These are phyloP conservation scores for Galagoides demidoff DNA, from an alignment of 2,797 vertebrate species.

Conservation along the genomic window DNA sequence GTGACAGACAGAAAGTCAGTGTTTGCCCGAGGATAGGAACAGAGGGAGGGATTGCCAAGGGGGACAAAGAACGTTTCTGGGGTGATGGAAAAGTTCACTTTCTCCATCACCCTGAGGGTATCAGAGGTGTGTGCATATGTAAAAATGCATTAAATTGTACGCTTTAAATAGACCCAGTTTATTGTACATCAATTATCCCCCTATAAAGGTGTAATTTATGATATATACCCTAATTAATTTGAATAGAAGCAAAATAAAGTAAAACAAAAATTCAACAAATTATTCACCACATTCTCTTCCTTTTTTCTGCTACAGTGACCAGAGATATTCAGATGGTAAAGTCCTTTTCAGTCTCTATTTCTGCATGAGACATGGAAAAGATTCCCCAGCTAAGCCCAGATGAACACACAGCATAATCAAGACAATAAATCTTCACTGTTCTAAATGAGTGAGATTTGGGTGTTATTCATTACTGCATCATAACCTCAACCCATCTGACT, in stretches of 20 bases:
- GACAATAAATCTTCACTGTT: neutral
- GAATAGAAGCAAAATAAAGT: neutral
- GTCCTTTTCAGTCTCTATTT: accelerated
- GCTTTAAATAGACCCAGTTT: neutral
- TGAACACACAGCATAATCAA: neutral
- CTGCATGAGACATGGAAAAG: neutral
- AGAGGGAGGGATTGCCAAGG: neutral
- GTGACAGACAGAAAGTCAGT: no score
- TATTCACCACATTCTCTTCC: neutral
- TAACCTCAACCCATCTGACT: no score
- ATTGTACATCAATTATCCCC: neutral
- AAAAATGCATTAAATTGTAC: no score
- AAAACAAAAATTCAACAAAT: neutral
- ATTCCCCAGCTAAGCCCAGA: no score
- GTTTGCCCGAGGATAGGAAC: neutral
- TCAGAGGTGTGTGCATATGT: accelerated
- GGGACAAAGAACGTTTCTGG: accelerated
- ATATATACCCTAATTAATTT: no score
- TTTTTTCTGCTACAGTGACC: neutral
- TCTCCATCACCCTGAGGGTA: neutral
- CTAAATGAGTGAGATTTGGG: neutral
- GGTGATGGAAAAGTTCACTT: neutral
- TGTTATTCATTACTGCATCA: neutral
- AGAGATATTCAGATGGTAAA: accelerated
- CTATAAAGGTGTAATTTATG: no score